Evolutionary conservation across 2,113 vertebrate species (phyloP), one percentile per base, ranked within the genome.

Genomic region (Brachypteracias leptosomus): DNA sequence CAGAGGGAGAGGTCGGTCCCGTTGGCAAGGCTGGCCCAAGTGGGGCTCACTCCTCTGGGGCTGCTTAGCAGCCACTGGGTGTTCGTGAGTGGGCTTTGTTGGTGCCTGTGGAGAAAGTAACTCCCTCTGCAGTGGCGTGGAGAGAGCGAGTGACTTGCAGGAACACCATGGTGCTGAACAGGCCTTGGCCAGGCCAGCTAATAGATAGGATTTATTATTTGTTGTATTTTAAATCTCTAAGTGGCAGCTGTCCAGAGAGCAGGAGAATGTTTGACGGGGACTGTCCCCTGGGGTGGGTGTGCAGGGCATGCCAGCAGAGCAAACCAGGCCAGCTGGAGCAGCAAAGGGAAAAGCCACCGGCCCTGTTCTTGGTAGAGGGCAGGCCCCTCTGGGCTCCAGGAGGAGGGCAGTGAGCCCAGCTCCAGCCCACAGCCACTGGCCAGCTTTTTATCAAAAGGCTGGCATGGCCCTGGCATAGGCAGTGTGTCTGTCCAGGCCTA

Each of bases 91-190:
- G 82, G 72, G 75, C 79, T 94, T 90, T 2, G 0, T 16, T 80
- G 78, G 40, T 80, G 57, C 80, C 81, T 77, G 73, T 31, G 19
- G 63, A 57, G 66, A 89, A 91, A 90, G 49, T 26, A 88, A 86
- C 61, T 76, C 85, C 62, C 73, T 82, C 88, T 93, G 79, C 70
- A 83, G 42, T 75, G 44, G 55, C 0, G 0, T 76, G 79, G 67
- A 83, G 62, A 75, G 57, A 44, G 14, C 0, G 2, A 78, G 31
- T 70, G 71, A 82, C 70, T 89, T 89, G 66, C 75, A 78, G 79
- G 75, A 89, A 88, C 80, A 78, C 68, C 42, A 47, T 71, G 92
- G 95, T 96, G 96, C 96, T 96, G 65, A 95, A 95, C 65, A 92
- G 67, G 78, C 82, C 93, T 93, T 77, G 51, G 71, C 77, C 77